Evolutionary conservation across 1,140 invertebrate species (phyloP), one percentile per base, ranked within the genome.

Genomic region (Caenorhabditis inopinata): DNA sequence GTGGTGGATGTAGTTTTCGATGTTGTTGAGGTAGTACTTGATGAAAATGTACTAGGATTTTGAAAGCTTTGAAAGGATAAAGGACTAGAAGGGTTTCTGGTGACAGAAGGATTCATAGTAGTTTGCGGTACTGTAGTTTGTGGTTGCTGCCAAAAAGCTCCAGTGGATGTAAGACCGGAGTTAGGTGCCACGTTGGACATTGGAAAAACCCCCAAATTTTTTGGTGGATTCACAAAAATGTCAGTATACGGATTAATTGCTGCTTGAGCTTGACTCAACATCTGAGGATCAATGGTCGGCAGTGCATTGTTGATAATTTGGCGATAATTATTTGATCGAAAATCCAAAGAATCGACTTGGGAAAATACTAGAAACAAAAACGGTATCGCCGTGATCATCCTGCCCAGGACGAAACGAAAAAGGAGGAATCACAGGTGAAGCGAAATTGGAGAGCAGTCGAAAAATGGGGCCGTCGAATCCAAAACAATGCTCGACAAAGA

Each of bases 231-330:
- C 58, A 68, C 58, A 42, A 68, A 68, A 21, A 68, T 68, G 27
- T 68, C 58, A 68, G 58, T 68, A 21, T 68, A 68, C 9, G 58
- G 58, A 68, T 68, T 68, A 12, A 68, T 68, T 29, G 58, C 58
- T 21, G 58, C 58, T 38, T 68, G 58, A 68, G 58, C 58, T 42
- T 68, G 58, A 68, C 32, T 38, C 3, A 68, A 7, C 58, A 68
- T 68, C 23, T 68, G 58, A 38, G 58, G 58, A 38, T 68, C 58
- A n/a, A 68, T 68, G 18, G 58, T 68, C 12, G 58, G 58, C 6
- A 68, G 32, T 21, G 58, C 58, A 68, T 68, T 68, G 21, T 68
- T 68, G 58, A 68, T 38, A 12, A 68, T 68, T 68, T 68, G 58
- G 21, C 58, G 58, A 38, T 68, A 68, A 18, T 68, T 68, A 38